Evolutionary conservation across 2,113 vertebrate genomes (phyloP), one percentile per base, ranked within the genome.

Genomic region (Neolamprologus cancellatus): DNA sequence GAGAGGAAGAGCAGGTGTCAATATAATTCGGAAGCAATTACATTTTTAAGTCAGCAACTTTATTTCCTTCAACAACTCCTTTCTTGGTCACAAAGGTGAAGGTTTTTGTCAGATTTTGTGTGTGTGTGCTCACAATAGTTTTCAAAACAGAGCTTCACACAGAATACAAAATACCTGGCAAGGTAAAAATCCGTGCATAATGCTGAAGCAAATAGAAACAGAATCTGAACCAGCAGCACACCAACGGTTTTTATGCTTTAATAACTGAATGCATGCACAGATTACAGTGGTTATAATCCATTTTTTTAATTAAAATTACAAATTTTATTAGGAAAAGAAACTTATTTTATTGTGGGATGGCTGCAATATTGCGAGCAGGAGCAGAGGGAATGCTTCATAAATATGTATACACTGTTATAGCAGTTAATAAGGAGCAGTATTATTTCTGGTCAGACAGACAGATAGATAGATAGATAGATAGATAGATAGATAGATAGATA

Each of bases 321-420:
- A n/a, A 85, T 78, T 86, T 55, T 88, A 87, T 79, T 48, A 78
- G 69, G 36, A 79, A 50, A 79, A 78, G 52, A 82, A 84, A 79
- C 8, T 57, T 23, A 41, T 86, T 82, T 85, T 61, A 84, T 89
- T 83, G 79, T 20, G 32, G 28, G 18, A 5, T 82, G 78, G 48
- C 9, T 88, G 59, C 78, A 78, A 78, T 84, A 50, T 28, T 82
- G 44, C 81, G 34, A 55, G 41, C 8, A 64, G 28, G 74, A 54
- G 57, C 79, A 80, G 17, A 28, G 41, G 66, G 78, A 86, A 86
- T 36, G 69, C 81, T 57, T 93, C 84, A 92, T 94, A 78, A 74
- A 92, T 92, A 94, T 94, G 84, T 79, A 93, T 92, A 66, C 4
- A 8, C 14, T 30, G 59, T 71, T 79, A 20, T 34, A 82, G 82